These are phyloP conservation scores for Diabrotica virgifera DNA, from an alignment of 1,140 invertebrate species.

Conservation along the genomic window DNA sequence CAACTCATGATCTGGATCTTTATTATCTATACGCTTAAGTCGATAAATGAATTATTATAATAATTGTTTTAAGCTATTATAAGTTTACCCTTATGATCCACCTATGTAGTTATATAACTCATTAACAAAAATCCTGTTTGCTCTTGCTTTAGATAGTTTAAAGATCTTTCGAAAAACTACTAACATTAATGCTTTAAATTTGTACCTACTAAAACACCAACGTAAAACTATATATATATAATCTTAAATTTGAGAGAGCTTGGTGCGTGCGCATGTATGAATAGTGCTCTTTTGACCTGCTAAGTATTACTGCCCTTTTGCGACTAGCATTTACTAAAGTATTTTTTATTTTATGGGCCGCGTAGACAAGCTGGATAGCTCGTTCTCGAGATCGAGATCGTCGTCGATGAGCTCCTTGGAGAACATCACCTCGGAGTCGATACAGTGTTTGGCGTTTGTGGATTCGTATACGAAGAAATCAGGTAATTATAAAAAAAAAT, in stretches of 20 bases:
- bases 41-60: too few species aligned
- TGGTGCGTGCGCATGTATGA: conserved; percentile 1
- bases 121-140: too few species aligned
- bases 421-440: conserved; percentile 92
- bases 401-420: conserved; percentile 97
- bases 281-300: too few species aligned
- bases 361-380: conserved; percentile 93
- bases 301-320: too few species aligned
- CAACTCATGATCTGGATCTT: too few species aligned
- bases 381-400: conserved; percentile 92
- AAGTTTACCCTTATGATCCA: too few species aligned
- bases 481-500: conserved; percentile 56
- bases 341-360: conserved; percentile 60
- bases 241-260: not conserved
- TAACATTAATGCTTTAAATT: not conserved
- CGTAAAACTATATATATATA: not conserved
- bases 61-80: too few species aligned
- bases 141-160: too few species aligned
- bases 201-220: not conserved
- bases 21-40: too few species aligned
- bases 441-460: conserved; percentile 93
- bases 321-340: conserved; percentile 24
- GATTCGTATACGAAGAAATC: conserved; percentile 94
- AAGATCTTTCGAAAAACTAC: too few species aligned
- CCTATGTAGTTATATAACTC: too few species aligned